Evolutionary conservation across 2,888 invertebrate genomes (phyloP), one percentile per base, ranked within the genome.

Genomic region (Tetragnatha montana): DNA sequence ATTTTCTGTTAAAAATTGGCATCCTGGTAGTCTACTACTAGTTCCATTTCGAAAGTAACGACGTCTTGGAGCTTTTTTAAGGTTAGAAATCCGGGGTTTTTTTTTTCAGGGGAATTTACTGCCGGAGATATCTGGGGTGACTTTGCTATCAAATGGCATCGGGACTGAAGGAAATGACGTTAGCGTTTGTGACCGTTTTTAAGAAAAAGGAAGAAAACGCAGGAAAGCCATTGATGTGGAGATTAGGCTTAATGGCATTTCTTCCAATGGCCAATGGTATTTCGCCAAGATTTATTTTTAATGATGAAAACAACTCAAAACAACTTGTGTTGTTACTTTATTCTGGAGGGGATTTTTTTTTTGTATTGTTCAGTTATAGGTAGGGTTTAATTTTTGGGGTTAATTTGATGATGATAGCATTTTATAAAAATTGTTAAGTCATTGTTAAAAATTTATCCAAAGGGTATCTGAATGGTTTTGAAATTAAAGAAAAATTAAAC

Each of bases 171-270:
- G 50, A 76, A 76, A 76, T 76, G 50, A 76, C 49, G 76, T 71
- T 71, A 21, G 71, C 71, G 71, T 71, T 71, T 71, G 71, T 21
- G 71, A n/a, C 50, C 76, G 49, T 76, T 76, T 49, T 76, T 50
- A 76, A 76, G 76, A 76, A 76, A n/a, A 76, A 76, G 49, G 6
- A 21, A 8, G 47, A 47, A 50, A 50, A 49, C 50, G 14, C 49
- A 76, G 47, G 50, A 76, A 47, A n/a, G 49, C 49, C 49, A 76
- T 76, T 76, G 76, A 76, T 76, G 76, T 17, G 49, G 17, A 76
- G 76, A 76, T 76, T 76, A 76, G 47, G 49, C 76, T 47, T 76
- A 76, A 76, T 76, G 76, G 49, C 7, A 60, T 49, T 35, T 47
- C 76, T 76, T 47, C 49, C 76, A 49, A 10, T 50, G 17, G 50